A percentile compares a stretch with the other conserved stretches of the same genome.
Conservation (phyloP, 1,140 invertebrate genomes). For the Reticulitermes speratus region DNA sequence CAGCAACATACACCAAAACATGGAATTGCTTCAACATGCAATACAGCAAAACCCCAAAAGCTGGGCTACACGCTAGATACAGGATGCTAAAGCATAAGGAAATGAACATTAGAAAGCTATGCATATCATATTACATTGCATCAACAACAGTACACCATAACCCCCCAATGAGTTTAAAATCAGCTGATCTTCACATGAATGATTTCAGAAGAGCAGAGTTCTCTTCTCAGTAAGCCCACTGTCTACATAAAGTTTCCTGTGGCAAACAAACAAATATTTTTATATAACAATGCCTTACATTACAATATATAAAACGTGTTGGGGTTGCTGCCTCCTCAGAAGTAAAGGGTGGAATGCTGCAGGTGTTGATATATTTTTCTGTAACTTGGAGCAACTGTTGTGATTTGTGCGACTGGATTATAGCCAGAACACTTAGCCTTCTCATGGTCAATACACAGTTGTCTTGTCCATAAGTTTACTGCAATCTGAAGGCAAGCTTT, state of each 20-base stretch:
- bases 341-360: neutral
- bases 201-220: too few relatives aligned
- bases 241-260: neutral
- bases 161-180: too few relatives aligned
- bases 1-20: too few relatives aligned
- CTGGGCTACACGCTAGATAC: too few relatives aligned
- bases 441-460: neutral
- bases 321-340: neutral
- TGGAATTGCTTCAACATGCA: too few relatives aligned
- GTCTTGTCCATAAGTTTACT: neutral
- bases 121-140: too few relatives aligned
- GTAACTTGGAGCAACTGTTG: neutral
- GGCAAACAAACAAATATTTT: neutral
- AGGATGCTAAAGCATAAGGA: too few relatives aligned
- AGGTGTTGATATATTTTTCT: neutral
- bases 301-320: neutral
- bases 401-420: neutral
- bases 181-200: too few relatives aligned
- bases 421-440: too few relatives aligned
- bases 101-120: too few relatives aligned
- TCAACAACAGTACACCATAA: too few relatives aligned
- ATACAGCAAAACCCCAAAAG: too few relatives aligned
- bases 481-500: neutral
- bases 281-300: neutral
- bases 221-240: neutral